Percentiles rank a stretch among this genome's conserved stretches.
Conservation (phyloP, 2,888 invertebrate genomes). For the Phasia obesa region DNA sequence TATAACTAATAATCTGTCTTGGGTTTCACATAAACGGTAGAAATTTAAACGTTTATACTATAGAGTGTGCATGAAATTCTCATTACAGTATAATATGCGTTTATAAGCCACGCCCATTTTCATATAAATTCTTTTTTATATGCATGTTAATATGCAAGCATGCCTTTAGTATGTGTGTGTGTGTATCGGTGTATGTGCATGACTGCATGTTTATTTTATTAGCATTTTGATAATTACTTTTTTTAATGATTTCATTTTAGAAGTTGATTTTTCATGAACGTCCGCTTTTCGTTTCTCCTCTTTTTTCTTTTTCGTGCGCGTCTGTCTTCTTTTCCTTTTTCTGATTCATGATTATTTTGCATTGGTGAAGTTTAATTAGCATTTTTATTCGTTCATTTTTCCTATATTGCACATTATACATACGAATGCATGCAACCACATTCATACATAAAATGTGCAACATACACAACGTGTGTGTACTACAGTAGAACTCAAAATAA, state of each 20-base stretch:
- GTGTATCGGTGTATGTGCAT: too few relatives aligned
- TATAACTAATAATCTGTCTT: background rate
- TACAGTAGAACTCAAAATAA: too few relatives aligned
- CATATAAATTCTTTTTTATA: constrained; percentile 17
- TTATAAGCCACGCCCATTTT: constrained; percentile 62
- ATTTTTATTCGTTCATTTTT: constrained; percentile 63
- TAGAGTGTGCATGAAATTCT: background rate
- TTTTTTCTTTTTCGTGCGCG: constrained; percentile 14
- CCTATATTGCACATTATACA: background rate
- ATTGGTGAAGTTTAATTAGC: constrained; percentile 51
- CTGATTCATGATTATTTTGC: constrained; percentile 25
- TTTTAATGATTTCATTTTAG: constrained; percentile 64
- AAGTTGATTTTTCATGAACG: constrained; percentile 47
- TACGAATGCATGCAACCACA: too few relatives aligned
- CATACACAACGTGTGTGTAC: too few relatives aligned
- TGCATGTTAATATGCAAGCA: constrained; percentile 4
- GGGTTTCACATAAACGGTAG: background rate
- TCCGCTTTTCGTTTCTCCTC: constrained; percentile 17
- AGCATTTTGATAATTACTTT: constrained; percentile 68
- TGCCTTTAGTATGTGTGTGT: background rate
- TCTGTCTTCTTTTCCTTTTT: constrained; percentile 1
- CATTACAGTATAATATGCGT: constrained; percentile 37
- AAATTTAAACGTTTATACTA: background rate
- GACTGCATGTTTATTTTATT: constrained; percentile 68
- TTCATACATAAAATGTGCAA: too few relatives aligned